These are phyloP conservation scores for Drosophila kanapiae DNA, from an alignment of 1,140 invertebrate genomes.

Conservation along the genomic window DNA sequence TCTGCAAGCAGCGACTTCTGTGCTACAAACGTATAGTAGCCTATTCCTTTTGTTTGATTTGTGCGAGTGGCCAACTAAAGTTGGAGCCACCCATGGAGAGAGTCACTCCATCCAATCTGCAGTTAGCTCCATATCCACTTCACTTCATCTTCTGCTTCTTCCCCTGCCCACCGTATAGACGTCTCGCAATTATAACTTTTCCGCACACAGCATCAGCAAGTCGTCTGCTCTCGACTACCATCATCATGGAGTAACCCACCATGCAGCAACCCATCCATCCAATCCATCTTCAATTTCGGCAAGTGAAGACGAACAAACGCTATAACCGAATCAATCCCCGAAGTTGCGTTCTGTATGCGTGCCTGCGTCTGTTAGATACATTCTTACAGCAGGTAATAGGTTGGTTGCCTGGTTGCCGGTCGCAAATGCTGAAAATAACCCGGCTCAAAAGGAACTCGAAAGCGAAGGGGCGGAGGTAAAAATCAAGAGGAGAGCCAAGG, in stretches of 20 bases:
- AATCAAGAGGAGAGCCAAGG: conserved; percentile 4
- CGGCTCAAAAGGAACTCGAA: conserved; percentile 30
- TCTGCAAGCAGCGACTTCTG: background rate
- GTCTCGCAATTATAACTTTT: conserved; percentile 41
- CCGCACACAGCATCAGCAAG: conserved; percentile 25
- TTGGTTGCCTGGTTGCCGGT: conserved; percentile 21
- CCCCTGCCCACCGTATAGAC: conserved; percentile 1
- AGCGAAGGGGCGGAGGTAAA: conserved; percentile 2
- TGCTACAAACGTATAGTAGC: background rate
- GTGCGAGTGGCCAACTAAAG: conserved; percentile 14
- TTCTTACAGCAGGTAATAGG: conserved; percentile 74
- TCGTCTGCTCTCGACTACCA: background rate
- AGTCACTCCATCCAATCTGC: background rate
- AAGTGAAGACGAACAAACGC: conserved; percentile 14
- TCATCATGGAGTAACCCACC: background rate
- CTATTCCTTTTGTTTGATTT: conserved; percentile 16
- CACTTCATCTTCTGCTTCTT: background rate
- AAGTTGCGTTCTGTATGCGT: conserved; percentile 8
- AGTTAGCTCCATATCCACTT: conserved; percentile 4
- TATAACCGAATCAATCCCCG: conserved; percentile 29
- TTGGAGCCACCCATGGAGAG: conserved; percentile 15
- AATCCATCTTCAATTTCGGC: conserved; percentile 44
- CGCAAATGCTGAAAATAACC: conserved; percentile 68
- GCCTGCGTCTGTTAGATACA: conserved; percentile 62
- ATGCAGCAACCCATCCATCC: conserved; percentile 14